These are phyloP conservation scores for Megathymus violae DNA, from an alignment of 1,140 invertebrate genomes.

Conservation along the genomic window DNA sequence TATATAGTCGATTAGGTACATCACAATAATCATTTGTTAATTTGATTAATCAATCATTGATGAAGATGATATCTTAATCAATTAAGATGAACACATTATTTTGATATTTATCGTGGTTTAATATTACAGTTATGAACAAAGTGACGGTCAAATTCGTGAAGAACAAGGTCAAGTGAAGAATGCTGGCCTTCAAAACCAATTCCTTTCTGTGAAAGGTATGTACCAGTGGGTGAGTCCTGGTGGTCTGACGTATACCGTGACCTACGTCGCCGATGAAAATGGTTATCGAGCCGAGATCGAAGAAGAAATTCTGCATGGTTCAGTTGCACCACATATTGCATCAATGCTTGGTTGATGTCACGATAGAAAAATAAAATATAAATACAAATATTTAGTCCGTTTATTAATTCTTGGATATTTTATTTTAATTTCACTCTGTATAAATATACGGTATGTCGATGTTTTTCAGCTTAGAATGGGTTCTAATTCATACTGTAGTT, in stretches of 20 bases:
- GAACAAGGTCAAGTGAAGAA: conserved; percentile 85
- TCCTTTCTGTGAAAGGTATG: conserved; percentile 71
- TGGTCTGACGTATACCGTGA: conserved; percentile 84
- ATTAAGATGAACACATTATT: too few species aligned
- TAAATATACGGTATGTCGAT: too few species aligned
- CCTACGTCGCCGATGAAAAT: conserved; percentile 90
- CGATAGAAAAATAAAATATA: background rate
- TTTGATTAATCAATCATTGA: too few species aligned
- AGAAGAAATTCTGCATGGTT: conserved; percentile 85
- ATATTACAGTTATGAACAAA: conserved; percentile 68
- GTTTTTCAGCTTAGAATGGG: too few species aligned
- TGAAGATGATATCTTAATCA: too few species aligned
- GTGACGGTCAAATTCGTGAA: conserved; percentile 84
- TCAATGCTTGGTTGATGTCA: background rate
- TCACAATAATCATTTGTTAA: too few species aligned
- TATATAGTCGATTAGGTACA: too few species aligned
- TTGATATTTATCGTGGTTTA: too few species aligned
- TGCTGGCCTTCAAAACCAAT: conserved; percentile 78
- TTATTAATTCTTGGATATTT: too few species aligned
- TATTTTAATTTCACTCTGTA: too few species aligned
- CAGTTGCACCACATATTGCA: conserved; percentile 38
- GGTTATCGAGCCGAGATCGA: conserved; percentile 86
- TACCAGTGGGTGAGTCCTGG: conserved; percentile 84
- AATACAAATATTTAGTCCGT: background rate
- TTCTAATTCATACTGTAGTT: too few species aligned